These are phyloP conservation scores for Pionites leucogaster DNA, from an alignment of 2,113 vertebrate genomes.

Conservation along the genomic window DNA sequence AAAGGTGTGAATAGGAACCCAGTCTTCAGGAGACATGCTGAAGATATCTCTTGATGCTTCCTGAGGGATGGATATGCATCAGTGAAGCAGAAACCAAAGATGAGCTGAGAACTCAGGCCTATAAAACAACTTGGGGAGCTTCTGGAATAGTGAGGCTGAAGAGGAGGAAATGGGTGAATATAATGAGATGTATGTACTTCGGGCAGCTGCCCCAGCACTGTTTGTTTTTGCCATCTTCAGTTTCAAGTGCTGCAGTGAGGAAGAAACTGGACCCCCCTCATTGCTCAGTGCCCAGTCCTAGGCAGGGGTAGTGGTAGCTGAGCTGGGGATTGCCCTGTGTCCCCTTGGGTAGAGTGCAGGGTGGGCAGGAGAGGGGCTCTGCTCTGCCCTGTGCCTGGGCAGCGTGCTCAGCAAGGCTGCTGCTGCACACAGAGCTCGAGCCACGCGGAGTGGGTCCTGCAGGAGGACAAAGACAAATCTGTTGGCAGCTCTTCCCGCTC, in stretches of 20 bases:
- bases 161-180: neutral
- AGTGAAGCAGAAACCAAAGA: neutral
- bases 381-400: neutral
- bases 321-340: rapidly evolving
- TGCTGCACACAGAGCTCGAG: neutral
- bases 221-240: neutral
- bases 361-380: neutral
- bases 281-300: rapidly evolving
- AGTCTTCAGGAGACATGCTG: neutral
- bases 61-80: neutral
- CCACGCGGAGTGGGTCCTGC: neutral
- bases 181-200: neutral
- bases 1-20: neutral
- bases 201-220: neutral
- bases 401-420: neutral
- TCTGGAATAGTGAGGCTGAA: neutral
- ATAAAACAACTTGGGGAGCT: neutral
- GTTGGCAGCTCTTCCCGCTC: neutral
- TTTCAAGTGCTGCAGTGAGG: neutral
- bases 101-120: neutral
- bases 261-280: neutral
- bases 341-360: neutral
- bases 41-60: neutral
- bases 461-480: neutral
- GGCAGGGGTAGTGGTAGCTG: neutral